Base-by-base conservation (phyloP, 2,797 vertebrate genomes). In the Microchirus variegatus region DNA sequence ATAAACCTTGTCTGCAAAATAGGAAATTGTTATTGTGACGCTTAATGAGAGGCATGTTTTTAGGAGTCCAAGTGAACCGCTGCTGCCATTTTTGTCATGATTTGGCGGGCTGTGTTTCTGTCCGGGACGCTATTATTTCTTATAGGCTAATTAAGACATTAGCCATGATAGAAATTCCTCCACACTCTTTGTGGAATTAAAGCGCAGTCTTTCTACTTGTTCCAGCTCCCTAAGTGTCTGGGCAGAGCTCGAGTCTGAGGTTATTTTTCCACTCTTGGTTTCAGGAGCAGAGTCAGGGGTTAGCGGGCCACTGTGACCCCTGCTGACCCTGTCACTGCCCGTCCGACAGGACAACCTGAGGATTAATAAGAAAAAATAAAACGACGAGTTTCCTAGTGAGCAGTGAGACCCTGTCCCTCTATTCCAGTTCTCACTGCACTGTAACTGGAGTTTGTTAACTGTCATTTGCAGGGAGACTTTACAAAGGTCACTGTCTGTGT, bases 101-200 rank as follows among this genome's bases (percentile, higher is more conserved):
- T 93, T 90, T 91, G 90, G 89, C 89, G 71, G 81, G 67, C 68
- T 72, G 63, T 14, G 53, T 81, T 90, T 91, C 74, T 77, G 84
- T 83, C 81, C 87, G 91, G 86, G 79, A 41, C 88, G 90, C 82
- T 89, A 91, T 94, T 91, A 93, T 92, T 90, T 93, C 89, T 93
- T 92, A 90, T 90, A 73, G 85, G 87, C 88, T 92, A 93, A 94
- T 94, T 93, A 94, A 93, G 90, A 91, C 86, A 89, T 92, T 91
- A 90, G 80, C 89, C 76, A 77, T 90, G 90, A 84, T 87, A 92
- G 85, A 91, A 91, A 91, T 90, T 90, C 87, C 89, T 90, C 72
- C 67, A 63, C 80, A 76, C 73, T 81, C 76, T 84, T 78, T 83
- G 71, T 77, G 77, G 80, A 80, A 73, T 81, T 50, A 79, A 87